Conservation (phyloP, 1,140 invertebrate species). For the Camponotus vicinus region DNA sequence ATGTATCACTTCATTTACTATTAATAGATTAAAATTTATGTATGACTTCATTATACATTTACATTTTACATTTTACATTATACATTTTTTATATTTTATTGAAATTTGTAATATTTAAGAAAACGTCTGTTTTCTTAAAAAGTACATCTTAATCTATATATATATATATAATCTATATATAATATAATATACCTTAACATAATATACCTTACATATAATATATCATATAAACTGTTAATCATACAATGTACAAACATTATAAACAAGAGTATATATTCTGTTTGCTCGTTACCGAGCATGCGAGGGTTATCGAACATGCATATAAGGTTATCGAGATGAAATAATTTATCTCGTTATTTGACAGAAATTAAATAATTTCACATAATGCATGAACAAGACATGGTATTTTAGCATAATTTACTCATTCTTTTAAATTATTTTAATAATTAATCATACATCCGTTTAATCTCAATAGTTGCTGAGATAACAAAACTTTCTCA, state of each 20-base stretch:
- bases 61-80: no score
- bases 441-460: background rate
- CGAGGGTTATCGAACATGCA: no score
- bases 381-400: background rate
- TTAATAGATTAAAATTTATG: no score
- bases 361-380: background rate
- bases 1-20: no score
- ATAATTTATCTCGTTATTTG: background rate
- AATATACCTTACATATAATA: no score
- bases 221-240: background rate
- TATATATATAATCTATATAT: no score
- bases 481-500: background rate
- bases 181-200: no score
- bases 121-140: no score
- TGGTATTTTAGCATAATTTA: background rate
- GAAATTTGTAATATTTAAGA: no score
- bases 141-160: background rate
- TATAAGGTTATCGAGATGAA: slow-evolving; percentile 3
- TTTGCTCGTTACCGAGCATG: background rate
- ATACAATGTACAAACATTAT: background rate
- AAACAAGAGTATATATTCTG: background rate
- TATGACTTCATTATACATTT: no score
- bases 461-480: background rate
- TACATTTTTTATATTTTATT: no score
- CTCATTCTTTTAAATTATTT: background rate